Base-by-base conservation (phyloP, 2,888 invertebrate genomes). In the Ethmia dodecea region DNA sequence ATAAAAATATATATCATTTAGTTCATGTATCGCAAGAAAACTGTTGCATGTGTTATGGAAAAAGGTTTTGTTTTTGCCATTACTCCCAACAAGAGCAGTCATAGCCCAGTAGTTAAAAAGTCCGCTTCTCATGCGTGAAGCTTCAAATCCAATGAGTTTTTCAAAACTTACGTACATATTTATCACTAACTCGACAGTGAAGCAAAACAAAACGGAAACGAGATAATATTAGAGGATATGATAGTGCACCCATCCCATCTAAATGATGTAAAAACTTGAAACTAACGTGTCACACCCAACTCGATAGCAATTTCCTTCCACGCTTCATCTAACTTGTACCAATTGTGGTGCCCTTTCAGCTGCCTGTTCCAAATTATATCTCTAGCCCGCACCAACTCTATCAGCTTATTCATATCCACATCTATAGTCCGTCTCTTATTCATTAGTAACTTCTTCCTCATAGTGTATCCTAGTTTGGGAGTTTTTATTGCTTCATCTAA, bases 291-390 rank as follows among this genome's bases (percentile, higher is more conserved):
- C 29, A 81, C 81, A 18, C 70, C 73, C 37, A 86, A 55, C 35
- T 84, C 77, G 34, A 74, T 62, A 0, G 86, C 78, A 13, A 86
- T 80, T 40, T 86, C 84, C 39, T 83, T 81, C 86, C 86, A 86
- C 37, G 73, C 74, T 37, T 83, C 81, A 47, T 86, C 86, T 34
- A 86, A 50, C 37, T 81, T 84, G 38, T 84, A 83, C 83, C 84
- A 86, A 48, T 86, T 84, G 14, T 86, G 86, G 24, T 86, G 86
- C 0, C 86, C 80, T 30, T 83, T 84, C 38, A 84, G 34, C 31
- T 81, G 81, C 8, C 84, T 63, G 38, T 86, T 84, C 86, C 86
- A 86, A 32, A 86, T 84, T 0, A 84, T 62, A 28, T 83, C 84
- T 27, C 76, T 67, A 0, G 61, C 60, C 31, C 65, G 58, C 0